Percentiles rank a stretch among this genome's conserved stretches.
phyloP scores from a whole-genome alignment of 2,888 invertebrate genomes.

The Lasioglossum malachurum region DNA sequence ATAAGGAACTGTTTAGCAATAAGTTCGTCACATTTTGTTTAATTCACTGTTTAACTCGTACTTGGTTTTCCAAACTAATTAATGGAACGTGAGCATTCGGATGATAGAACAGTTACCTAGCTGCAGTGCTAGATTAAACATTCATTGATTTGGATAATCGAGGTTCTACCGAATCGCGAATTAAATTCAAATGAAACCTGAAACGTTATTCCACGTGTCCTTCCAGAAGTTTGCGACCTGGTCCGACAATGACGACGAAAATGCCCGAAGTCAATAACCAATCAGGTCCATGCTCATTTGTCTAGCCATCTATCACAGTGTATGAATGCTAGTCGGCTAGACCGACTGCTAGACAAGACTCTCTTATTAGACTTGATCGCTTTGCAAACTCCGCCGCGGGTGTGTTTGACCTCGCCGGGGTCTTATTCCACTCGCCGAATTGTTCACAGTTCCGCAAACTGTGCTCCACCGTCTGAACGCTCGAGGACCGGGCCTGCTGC shows the following conservation, averaged over 20 bases:
- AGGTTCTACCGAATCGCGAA: too few relatives aligned
- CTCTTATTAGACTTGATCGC: constrained; percentile 10
- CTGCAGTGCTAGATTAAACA: too few relatives aligned
- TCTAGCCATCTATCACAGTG: background rate
- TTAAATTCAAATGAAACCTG: background rate
- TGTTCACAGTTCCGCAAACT: background rate
- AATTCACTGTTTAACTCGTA: too few relatives aligned
- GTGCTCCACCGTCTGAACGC: background rate
- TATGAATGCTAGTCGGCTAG: background rate
- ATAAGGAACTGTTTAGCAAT: too few relatives aligned
- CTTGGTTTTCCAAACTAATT: too few relatives aligned
- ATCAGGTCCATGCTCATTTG: background rate
- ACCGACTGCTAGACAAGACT: background rate
- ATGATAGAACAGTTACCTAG: too few relatives aligned
- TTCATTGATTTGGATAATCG: too few relatives aligned
- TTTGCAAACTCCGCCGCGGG: background rate
- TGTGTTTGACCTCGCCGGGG: background rate
- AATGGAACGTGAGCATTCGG: too few relatives aligned
- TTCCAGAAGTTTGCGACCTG: background rate
- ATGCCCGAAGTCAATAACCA: background rate
- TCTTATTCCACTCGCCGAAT: background rate
- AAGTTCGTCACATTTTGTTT: too few relatives aligned
- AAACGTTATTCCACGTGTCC: background rate
- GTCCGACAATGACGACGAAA: background rate
- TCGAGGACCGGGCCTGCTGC: background rate